Percentiles rank a stretch among this genome's conserved stretches.
phyloP scores from a whole-genome alignment of 2,888 invertebrate genomes.

The Xylocampa areola region DNA sequence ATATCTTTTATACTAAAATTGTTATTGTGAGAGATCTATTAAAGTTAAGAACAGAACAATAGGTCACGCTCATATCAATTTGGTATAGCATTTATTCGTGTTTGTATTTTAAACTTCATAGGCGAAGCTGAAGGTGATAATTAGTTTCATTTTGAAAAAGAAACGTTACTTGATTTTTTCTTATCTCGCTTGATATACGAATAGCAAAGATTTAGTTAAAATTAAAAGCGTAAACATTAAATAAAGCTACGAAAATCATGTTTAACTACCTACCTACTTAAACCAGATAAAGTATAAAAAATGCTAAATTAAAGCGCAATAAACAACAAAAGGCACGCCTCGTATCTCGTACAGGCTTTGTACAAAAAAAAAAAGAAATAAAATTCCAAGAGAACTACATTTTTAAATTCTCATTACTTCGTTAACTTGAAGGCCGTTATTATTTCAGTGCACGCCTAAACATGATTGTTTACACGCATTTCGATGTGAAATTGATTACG shows the following conservation, averaged over 20 bases:
- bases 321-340: conserved; percentile 50
- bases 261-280: too few relatives aligned
- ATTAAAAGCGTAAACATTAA: conserved; percentile 20
- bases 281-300: conserved; percentile 41
- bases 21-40: too few relatives aligned
- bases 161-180: too few relatives aligned
- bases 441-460: conserved; percentile 54
- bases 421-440: conserved; percentile 60
- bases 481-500: conserved; percentile 67
- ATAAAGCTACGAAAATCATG: conserved; percentile 13
- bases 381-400: conserved; percentile 57
- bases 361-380: conserved; percentile 46
- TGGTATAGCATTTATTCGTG: too few relatives aligned
- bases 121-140: too few relatives aligned
- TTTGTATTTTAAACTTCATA: too few relatives aligned
- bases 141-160: too few relatives aligned
- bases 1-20: too few relatives aligned
- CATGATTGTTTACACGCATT: conserved; percentile 64
- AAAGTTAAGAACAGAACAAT: too few relatives aligned
- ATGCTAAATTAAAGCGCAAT: conserved; percentile 41
- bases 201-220: too few relatives aligned
- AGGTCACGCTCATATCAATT: too few relatives aligned
- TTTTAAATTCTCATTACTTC: conserved; percentile 73
- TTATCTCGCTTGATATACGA: too few relatives aligned
- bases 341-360: conserved; percentile 53